Evolutionary conservation across 2,888 invertebrate genomes (phyloP).

Genomic region (Tupiocoris notatus): DNA sequence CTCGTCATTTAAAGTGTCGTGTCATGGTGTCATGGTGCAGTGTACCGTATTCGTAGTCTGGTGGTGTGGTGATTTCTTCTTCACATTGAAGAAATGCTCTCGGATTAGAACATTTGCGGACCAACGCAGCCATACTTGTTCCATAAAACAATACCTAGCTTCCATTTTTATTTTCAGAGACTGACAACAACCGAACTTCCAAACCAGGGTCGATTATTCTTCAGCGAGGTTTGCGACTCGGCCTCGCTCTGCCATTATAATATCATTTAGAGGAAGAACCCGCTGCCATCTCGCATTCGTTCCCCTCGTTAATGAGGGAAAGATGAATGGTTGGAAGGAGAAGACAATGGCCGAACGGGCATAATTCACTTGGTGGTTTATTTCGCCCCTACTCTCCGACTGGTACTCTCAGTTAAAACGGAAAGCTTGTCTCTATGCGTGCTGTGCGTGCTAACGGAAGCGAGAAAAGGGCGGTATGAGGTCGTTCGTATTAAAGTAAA

Average conservation of each 20-base stretch:
- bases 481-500: conserved; percentile 19
- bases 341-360: conserved; percentile 11
- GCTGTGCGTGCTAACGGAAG: background rate
- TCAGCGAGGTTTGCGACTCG: background rate
- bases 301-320: conserved; percentile 1
- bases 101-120: too few relatives aligned
- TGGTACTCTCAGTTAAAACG: background rate
- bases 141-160: too few relatives aligned
- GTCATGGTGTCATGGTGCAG: too few relatives aligned
- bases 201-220: too few relatives aligned
- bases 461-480: conserved; percentile 13
- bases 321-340: background rate
- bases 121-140: too few relatives aligned
- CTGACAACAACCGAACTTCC: too few relatives aligned
- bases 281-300: background rate
- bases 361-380: conserved; percentile 29
- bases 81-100: too few relatives aligned
- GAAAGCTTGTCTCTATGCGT: background rate
- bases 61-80: too few relatives aligned
- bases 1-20: too few relatives aligned
- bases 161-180: too few relatives aligned
- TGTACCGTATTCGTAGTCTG: too few relatives aligned
- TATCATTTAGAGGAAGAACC: background rate
- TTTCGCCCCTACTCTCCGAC: background rate
- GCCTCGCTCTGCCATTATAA: conserved; percentile 3